A percentile compares a stretch with the other conserved stretches of the same genome.
Evolutionary conservation across 2,888 invertebrate species (phyloP).

Genomic region (Brenthis daphne): DNA sequence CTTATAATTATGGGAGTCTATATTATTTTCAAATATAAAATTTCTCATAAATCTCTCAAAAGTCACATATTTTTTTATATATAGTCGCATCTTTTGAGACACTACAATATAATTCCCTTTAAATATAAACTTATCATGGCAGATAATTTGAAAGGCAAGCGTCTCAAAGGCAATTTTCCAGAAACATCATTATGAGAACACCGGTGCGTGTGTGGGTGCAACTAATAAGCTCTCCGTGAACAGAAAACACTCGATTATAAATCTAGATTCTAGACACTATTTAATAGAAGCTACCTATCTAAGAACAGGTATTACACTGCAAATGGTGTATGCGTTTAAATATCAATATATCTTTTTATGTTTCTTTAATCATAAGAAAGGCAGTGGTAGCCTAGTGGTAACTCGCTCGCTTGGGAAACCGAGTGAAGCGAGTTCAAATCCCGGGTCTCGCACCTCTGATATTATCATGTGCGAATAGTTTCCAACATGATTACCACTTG

Average conservation of each 20-base stretch:
- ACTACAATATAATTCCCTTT: not conserved
- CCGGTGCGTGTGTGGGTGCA: slow-evolving; percentile 37
- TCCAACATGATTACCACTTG: no score
- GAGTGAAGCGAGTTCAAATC: no score
- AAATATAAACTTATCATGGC: slow-evolving; percentile 10
- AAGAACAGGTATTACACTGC: slow-evolving; percentile 31
- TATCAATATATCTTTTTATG: slow-evolving; percentile 8
- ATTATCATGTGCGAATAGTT: no score
- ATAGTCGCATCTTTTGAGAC: no score
- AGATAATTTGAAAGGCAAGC: slow-evolving; percentile 38
- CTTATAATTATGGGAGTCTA: no score
- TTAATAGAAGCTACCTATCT: slow-evolving; percentile 40
- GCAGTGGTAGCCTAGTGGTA: no score
- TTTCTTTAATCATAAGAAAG: no score
- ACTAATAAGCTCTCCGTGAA: slow-evolving; percentile 36
- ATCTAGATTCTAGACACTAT: slow-evolving; percentile 43
- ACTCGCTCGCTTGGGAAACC: no score
- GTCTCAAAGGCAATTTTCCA: slow-evolving; percentile 39
- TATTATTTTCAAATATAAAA: no score
- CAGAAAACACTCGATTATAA: slow-evolving; percentile 42
- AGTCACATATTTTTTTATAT: no score
- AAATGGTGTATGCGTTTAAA: slow-evolving; percentile 18
- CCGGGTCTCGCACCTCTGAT: no score
- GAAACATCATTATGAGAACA: slow-evolving; percentile 39
- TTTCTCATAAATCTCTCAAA: no score